Base-by-base conservation (phyloP, 2,113 vertebrate genomes). In the Tor tambroides region DNA sequence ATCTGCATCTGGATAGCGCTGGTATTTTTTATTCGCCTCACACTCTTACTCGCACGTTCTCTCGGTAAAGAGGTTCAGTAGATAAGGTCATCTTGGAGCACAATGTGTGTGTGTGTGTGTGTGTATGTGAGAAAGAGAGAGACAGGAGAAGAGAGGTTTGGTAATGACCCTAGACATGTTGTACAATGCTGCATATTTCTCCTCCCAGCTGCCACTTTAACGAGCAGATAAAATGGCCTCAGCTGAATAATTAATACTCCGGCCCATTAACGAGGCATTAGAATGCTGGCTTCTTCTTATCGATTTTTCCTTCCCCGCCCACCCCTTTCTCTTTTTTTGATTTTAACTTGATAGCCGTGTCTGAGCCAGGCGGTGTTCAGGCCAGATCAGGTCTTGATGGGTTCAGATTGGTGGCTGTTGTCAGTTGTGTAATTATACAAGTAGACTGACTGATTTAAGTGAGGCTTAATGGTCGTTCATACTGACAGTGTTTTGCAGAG, bases 211-310 rank as follows among this genome's bases (percentile, higher is more conserved):
- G 93, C 93, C 93, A 95, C 92, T 94, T 95, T 95, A 95, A 95
- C 92, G 93, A 93, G 93, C 92, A 94, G 92, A 93, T 95, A 95
- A 96, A 95, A 95, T 94, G 93, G 93, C 93, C 94, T 92, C 92
- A 38, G 80, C 86, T 95, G 93, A 96, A 95, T 95, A 95, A 96
- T 95, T 95, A 96, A 96, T 95, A 94, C 91, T 90, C 69, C 90
- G 92, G 93, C 92, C 95, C 94, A 96, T 96, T 96, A 95, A 95
- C 93, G 93, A 94, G 92, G 92, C 94, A 95, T 95, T 95, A 95
- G 93, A 95, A 95, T 94, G 94, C 92, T 93, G 93, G 94, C 93
- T 94, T 94, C 94, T 93, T 93, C 93, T 90, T 93, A 95, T 95
- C 91, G 93, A 95, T 95, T 94, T 91, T 82, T 80, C 72, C 65